Percentiles rank a stretch among this genome's conserved stretches.
phyloP scores from a whole-genome alignment of 2,888 invertebrate genomes.

The Drosophila diplacantha region DNA sequence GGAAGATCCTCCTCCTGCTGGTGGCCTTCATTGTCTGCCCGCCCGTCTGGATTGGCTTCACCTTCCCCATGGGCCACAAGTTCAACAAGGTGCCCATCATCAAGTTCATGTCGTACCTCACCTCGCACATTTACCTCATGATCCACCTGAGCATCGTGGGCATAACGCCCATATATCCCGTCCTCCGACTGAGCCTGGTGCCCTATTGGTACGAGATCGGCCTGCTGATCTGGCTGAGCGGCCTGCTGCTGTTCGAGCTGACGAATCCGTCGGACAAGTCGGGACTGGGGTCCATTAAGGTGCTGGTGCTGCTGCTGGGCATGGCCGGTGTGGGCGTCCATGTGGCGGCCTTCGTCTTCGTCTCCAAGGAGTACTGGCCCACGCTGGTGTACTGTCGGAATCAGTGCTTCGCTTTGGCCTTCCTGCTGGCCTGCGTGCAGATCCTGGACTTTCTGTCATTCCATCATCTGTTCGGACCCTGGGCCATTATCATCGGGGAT shows the following conservation, averaged over 20 bases:
- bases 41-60: slow-evolving; percentile 96
- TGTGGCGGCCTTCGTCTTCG: slow-evolving; percentile 86
- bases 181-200: slow-evolving; percentile 86
- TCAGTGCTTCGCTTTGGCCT: slow-evolving; percentile 96
- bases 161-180: slow-evolving; percentile 91
- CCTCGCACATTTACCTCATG: slow-evolving; percentile 98
- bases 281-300: slow-evolving; percentile 95
- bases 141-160: slow-evolving; percentile 92
- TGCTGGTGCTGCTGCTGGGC: slow-evolving; percentile 90
- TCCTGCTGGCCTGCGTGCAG: slow-evolving; percentile 97
- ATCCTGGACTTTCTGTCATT: slow-evolving; percentile 98
- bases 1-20: slow-evolving; percentile 95
- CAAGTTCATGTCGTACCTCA: slow-evolving; percentile 99
- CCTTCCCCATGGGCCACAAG: slow-evolving; percentile 95
- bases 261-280: slow-evolving; percentile 99
- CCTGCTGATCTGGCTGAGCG: slow-evolving; percentile 95
- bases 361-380: slow-evolving; percentile 86
- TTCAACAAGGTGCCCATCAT: slow-evolving; percentile 99
- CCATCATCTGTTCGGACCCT: slow-evolving; percentile 99
- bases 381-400: slow-evolving; percentile 96
- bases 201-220: slow-evolving; percentile 99
- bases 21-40: slow-evolving; percentile 95
- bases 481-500: slow-evolving; percentile 99
- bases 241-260: slow-evolving; percentile 95
- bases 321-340: slow-evolving; percentile 95